phyloP scores from a whole-genome alignment of 1,140 invertebrate genomes.

The Zaprionus taronus region DNA sequence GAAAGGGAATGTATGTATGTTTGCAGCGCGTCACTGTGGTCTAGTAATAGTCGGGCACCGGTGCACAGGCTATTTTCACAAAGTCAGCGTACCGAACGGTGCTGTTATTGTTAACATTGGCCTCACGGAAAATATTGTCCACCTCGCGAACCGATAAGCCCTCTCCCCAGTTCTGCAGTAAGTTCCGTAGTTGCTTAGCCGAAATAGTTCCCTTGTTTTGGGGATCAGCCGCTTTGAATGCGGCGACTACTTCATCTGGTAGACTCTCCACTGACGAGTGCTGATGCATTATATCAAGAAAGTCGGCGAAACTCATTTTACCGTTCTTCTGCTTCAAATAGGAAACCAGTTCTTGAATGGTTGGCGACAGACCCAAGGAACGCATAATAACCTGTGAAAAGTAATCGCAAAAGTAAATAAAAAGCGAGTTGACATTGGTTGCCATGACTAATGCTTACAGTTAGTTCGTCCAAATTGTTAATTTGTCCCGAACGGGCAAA shows the following conservation, averaged over 20 bases:
- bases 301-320: slow-evolving; percentile 97
- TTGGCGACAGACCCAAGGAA: slow-evolving; percentile 96
- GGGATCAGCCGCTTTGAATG: slow-evolving; percentile 93
- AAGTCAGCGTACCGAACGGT: slow-evolving; percentile 96
- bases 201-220: slow-evolving; percentile 91
- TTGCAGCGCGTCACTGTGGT: neutral
- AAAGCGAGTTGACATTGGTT: neutral
- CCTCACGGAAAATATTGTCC: slow-evolving; percentile 96
- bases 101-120: slow-evolving; percentile 93
- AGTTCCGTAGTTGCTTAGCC: slow-evolving; percentile 93
- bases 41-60: slow-evolving; percentile 96
- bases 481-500: slow-evolving; percentile 95
- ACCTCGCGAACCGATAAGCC: slow-evolving; percentile 95
- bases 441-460: slow-evolving; percentile 86
- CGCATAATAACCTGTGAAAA: slow-evolving; percentile 89
- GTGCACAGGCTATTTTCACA: slow-evolving; percentile 96
- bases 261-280: slow-evolving; percentile 95
- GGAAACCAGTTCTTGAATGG: slow-evolving; percentile 93
- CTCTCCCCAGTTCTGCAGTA: slow-evolving; percentile 96
- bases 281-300: slow-evolving; percentile 97
- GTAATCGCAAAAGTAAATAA: neutral
- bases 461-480: slow-evolving; percentile 94
- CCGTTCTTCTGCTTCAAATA: slow-evolving; percentile 94
- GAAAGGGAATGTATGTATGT: slow-evolving; percentile 39
- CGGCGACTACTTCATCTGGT: slow-evolving; percentile 94